A percentile compares a stretch with the other conserved stretches of the same genome.
Evolutionary conservation across 2,888 invertebrate species (phyloP).

Genomic region (Falcaria lacertinaria): DNA sequence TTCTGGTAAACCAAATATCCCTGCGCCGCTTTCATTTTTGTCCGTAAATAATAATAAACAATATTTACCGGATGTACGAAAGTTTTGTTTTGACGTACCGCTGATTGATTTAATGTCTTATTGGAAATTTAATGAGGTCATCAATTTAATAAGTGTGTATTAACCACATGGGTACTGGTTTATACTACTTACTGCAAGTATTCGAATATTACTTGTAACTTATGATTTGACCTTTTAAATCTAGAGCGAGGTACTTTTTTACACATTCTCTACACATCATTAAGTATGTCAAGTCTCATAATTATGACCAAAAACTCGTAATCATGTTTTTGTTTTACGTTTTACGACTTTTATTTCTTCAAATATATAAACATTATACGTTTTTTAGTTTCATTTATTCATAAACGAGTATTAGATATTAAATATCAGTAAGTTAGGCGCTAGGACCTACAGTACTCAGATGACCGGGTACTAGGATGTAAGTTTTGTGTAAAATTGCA

Average conservation of each 20-base stretch:
- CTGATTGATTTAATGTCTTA: constrained; percentile 60
- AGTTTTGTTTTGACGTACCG: constrained; percentile 51
- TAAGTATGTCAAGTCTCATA: too few species aligned
- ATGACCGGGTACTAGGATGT: too few species aligned
- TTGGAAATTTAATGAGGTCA: constrained; percentile 35
- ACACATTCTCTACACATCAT: not conserved
- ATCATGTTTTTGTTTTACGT: too few species aligned
- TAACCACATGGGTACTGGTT: constrained; percentile 9
- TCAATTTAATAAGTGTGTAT: constrained; percentile 14
- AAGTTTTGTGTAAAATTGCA: too few species aligned
- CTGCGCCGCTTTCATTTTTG: constrained; percentile 64
- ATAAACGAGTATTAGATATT: too few species aligned
- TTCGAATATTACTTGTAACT: not conserved
- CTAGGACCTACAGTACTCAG: too few species aligned
- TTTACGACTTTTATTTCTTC: too few species aligned
- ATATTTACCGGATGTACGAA: constrained; percentile 54
- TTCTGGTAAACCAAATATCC: constrained; percentile 64
- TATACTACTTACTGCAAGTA: constrained; percentile 2
- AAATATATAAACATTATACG: too few species aligned
- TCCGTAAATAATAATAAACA: constrained; percentile 60
- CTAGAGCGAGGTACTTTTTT: not conserved
- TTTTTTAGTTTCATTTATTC: too few species aligned
- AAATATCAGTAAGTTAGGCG: too few species aligned
- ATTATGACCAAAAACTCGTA: too few species aligned
- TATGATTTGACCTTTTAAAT: not conserved